A percentile compares a stretch with the other conserved stretches of the same genome.
Evolutionary conservation across 2,113 vertebrate species (phyloP).

Genomic region (Lonchura striata): DNA sequence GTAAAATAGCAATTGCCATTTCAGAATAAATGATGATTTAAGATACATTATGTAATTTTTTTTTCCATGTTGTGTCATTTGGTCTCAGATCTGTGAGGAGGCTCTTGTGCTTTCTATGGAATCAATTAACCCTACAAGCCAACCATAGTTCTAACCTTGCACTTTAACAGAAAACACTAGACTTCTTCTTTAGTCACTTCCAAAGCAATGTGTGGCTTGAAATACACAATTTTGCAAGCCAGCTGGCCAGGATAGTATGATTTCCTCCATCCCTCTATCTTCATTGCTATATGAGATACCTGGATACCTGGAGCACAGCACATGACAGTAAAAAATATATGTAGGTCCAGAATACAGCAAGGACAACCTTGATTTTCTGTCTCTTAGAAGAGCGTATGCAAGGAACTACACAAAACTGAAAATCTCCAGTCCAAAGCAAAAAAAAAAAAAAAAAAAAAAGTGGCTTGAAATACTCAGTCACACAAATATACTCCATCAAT

Average conservation of each 20-base stretch:
- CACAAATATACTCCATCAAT: neutral
- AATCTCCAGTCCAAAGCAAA: neutral
- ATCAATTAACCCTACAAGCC: constrained; percentile 30
- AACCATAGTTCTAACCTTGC: constrained; percentile 8
- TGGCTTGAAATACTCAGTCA: neutral
- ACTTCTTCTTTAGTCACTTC: neutral
- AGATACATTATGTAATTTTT: neutral
- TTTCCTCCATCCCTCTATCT: neutral
- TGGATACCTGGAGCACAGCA: neutral
- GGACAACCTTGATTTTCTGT: neutral
- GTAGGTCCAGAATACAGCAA: neutral
- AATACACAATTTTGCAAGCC: neutral
- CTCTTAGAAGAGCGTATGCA: rapidly evolving
- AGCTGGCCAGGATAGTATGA: neutral
- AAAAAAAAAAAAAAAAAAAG: neutral
- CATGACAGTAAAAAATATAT: neutral
- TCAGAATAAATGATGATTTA: constrained; percentile 41
- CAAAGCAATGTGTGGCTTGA: neutral
- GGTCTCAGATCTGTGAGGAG: constrained; percentile 28
- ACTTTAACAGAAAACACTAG: constrained; percentile 26
- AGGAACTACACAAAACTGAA: neutral
- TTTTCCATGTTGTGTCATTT: constrained; percentile 28
- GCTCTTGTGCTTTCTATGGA: neutral
- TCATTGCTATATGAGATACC: neutral
- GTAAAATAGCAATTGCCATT: constrained; percentile 28